Evolutionary conservation across 2,797 vertebrate species (phyloP), one percentile per base, ranked within the genome.

Genomic region (Eupleurogrammus muticus): DNA sequence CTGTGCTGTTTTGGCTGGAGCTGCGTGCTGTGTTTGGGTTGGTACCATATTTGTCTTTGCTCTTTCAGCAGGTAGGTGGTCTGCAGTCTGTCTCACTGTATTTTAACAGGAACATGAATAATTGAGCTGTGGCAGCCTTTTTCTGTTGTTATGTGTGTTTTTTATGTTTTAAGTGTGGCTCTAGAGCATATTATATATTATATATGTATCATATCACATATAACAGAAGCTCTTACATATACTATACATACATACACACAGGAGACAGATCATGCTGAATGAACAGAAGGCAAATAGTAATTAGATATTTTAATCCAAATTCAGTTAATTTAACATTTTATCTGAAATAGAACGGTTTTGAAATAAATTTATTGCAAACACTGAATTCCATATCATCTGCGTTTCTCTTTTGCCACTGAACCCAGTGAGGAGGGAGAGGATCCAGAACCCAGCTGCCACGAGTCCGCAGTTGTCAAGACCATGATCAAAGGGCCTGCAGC

Each of bases 371-470:
- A 75, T 73, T 57, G 17, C 13, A 36, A 62, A 57, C 23, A 40
- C 46, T 49, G 0, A 67, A 71, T 57, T n/a, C 32, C 60, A 48
- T 50, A 5, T 46, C 0, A 52, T 53, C 51, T 55, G 2, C 78
- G 9, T 62, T 59, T 71, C 46, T 9, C 14, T 66, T 82, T 59
- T 73, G 55, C 85, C 35, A 75, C 46, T 77, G 66, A 61, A n/a
- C 5, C 42, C 90, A 96, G 95, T 68, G 93, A 92, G 57, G 78
- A 90, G 7, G 78, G 57, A 75, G 95, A 95, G 46, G 74, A 93
- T 63, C 34, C 89, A 44, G 90, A 88, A 47, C 83, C 90, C 0
- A 50, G 80, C 63, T 69, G 87, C 49, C 88, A 92, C 0, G 56
- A 82, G 0, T 86, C 89, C 20, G 68, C 92, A 46, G 81, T 92